Percentiles rank a stretch among this genome's conserved stretches.
These are phyloP conservation scores for Drosophila gunungcola DNA, from an alignment of 1,140 invertebrate genomes.

Conservation along the genomic window DNA sequence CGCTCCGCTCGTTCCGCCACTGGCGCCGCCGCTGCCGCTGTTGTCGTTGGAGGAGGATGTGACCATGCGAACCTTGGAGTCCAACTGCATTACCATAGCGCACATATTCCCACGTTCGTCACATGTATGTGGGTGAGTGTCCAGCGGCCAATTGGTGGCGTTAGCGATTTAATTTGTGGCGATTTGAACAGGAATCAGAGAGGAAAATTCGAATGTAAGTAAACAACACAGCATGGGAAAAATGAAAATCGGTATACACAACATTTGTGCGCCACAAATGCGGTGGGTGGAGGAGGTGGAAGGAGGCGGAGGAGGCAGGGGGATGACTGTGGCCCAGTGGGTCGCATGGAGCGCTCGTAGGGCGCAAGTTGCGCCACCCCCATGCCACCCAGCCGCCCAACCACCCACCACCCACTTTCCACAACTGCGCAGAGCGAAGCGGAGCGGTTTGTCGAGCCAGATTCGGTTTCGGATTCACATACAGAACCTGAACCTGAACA, in stretches of 20 bases:
- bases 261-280: conserved; percentile 80
- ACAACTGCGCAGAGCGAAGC: conserved; percentile 58
- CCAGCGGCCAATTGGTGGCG: conserved; percentile 33
- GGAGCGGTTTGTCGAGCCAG: conserved; percentile 39
- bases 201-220: conserved; percentile 82
- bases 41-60: conserved; percentile 82
- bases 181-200: conserved; percentile 62
- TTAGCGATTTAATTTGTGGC: conserved; percentile 29
- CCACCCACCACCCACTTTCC: conserved; percentile 57
- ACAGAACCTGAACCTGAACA: conserved; percentile 19
- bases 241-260: conserved; percentile 83
- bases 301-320: conserved; percentile 13
- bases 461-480: conserved; percentile 19
- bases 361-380: conserved; percentile 69
- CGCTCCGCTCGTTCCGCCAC: conserved; percentile 45
- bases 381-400: conserved; percentile 30
- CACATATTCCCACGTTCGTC: conserved; percentile 67
- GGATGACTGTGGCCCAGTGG: conserved; percentile 48
- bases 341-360: conserved; percentile 56
- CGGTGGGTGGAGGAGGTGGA: conserved; percentile 30
- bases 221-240: conserved; percentile 83
- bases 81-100: conserved; percentile 84
- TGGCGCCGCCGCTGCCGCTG: conserved; percentile 73
- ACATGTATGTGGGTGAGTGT: conserved; percentile 47
- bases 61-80: conserved; percentile 84